Evolutionary conservation across 2,888 invertebrate genomes (phyloP), one percentile per base, ranked within the genome.

Genomic region (Sympetrum striolatum): DNA sequence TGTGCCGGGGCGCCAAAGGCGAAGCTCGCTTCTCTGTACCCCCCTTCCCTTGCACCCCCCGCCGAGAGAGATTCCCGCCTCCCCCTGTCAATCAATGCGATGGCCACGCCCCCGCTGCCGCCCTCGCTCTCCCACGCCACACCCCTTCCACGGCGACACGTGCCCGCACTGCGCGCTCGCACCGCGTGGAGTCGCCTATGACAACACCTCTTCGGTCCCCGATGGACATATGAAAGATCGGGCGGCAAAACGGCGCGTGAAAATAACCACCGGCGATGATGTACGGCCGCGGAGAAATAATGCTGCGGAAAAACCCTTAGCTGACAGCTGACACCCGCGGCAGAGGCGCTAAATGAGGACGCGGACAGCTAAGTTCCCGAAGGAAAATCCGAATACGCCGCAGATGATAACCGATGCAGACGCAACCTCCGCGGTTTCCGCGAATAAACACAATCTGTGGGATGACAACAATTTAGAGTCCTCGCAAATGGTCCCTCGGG

Each of bases 401-500:
- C 37, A 31, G 10, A 10, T 80, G 18, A n/a, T 22, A 18, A 22
- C 37, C 25, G 37, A 31, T 25, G 79, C 31, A 37, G 37, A 22
- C 80, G 25, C 15, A 37, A n/a, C 22, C 80, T 37, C 80, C 31
- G 6, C 53, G 79, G 6, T 4, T 8, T 6, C 39, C 6, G 6
- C 6, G 79, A 31, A 14, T 14, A 18, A 6, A 15, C 35, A 12
- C 37, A 35, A 53, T 53, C 18, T 18, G 53, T 18, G 53, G 53
- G 18, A 8, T 53, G 53, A 53, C 53, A 53, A 18, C 53, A 18
- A 18, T 18, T 53, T 1, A 3, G 18, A 53, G 53, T 53, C 3
- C 44, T 44, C 22, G 2, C n/a, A 91, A 92, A 91, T 91, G 91
- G 92, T 91, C 91, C 91, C 91, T 91, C 91, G 91, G 91, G 91